Conservation (phyloP, 2,797 vertebrate genomes). For the Coccyzus lansbergi region DNA sequence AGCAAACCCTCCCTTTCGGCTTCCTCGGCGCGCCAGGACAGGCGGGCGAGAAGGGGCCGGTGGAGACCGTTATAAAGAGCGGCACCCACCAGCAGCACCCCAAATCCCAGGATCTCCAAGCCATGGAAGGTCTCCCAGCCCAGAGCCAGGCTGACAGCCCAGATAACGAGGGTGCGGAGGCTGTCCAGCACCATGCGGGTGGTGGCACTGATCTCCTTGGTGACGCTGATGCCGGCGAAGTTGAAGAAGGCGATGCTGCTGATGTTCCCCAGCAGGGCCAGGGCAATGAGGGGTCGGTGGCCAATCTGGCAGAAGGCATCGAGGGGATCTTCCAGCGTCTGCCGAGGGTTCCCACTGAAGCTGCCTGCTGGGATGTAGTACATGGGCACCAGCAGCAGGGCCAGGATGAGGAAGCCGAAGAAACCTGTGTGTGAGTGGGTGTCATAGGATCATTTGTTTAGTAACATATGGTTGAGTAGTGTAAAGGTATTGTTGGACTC, state of each 20-base stretch:
- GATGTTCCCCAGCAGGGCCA: constrained; percentile 90
- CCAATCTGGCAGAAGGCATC: constrained; percentile 94
- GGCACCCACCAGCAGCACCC: constrained; percentile 84
- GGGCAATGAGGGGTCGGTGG: constrained; percentile 82
- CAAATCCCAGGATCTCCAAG: constrained; percentile 90
- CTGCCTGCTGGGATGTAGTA: constrained; percentile 85
- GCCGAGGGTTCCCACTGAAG: constrained; percentile 82
- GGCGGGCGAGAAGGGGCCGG: constrained; percentile 79
- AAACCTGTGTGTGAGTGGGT: constrained; percentile 76
- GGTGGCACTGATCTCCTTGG: constrained; percentile 95
- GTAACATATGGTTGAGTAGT: no score
- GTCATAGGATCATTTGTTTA: no score
- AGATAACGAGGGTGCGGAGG: constrained; percentile 90
- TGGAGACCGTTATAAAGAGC: constrained; percentile 91
- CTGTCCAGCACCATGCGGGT: constrained; percentile 97
- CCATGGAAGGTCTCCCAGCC: constrained; percentile 90
- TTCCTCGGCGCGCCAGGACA: constrained; percentile 50
- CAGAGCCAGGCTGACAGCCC: constrained; percentile 87
- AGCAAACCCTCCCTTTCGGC: constrained; percentile 48
- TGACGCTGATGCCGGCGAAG: constrained; percentile 95
- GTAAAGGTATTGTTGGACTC: no score
- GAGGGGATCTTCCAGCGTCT: constrained; percentile 85
- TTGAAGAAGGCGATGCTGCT: constrained; percentile 97
- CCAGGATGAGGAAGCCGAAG: constrained; percentile 90
- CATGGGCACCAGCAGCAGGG: constrained; percentile 90